A percentile compares a stretch with the other conserved stretches of the same genome.
phyloP scores from a whole-genome alignment of 2,888 invertebrate species.

The Salticus scenicus region DNA sequence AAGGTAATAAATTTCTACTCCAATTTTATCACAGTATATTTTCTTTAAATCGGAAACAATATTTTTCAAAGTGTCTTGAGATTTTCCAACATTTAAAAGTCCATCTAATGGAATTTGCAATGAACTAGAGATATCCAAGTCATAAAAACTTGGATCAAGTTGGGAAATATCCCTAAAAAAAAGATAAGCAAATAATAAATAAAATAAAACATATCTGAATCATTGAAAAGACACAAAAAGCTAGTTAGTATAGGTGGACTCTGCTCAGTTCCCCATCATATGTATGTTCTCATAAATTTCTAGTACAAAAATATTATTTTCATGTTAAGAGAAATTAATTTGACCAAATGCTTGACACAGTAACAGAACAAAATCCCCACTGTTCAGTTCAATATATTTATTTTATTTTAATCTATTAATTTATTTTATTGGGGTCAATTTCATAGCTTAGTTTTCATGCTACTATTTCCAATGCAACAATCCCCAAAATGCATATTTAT shows the following conservation, averaged over 20 bases:
- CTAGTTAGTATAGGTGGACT: too few relatives aligned
- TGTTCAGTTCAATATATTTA: neutral
- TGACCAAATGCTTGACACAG: too few relatives aligned
- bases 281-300: too few relatives aligned
- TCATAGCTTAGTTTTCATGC: too few relatives aligned
- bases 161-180: slow-evolving; percentile 39
- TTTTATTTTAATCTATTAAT: too few relatives aligned
- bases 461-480: too few relatives aligned
- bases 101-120: slow-evolving; percentile 17
- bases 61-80: slow-evolving; percentile 26
- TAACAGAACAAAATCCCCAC: neutral
- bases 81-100: slow-evolving; percentile 19
- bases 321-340: too few relatives aligned
- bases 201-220: slow-evolving; percentile 18
- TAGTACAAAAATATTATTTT: too few relatives aligned
- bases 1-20: slow-evolving; percentile 71
- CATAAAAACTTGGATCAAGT: slow-evolving; percentile 54
- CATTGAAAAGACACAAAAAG: slow-evolving; percentile 2
- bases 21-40: slow-evolving; percentile 69
- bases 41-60: slow-evolving; percentile 49
- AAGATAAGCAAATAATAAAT: neutral
- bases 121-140: neutral
- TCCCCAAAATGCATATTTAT: too few relatives aligned
- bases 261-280: too few relatives aligned
- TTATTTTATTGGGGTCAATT: too few relatives aligned